Conservation (phyloP, 2,797 vertebrate species). For the Rhodeus uyekii region DNA sequence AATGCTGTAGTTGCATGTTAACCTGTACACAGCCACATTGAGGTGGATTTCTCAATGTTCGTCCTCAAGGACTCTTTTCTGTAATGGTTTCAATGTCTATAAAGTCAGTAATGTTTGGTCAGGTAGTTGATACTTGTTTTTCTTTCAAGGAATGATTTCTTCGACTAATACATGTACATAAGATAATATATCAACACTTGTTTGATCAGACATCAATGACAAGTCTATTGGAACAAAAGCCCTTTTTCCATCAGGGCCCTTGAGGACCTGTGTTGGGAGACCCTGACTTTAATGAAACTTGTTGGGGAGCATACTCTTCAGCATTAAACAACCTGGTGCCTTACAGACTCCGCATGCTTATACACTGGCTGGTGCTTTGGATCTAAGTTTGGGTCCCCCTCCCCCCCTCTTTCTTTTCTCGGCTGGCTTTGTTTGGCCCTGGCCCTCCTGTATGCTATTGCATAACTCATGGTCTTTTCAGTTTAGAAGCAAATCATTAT, state of each 20-base stretch:
- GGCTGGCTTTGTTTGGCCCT: constrained; percentile 61
- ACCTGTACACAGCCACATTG: constrained; percentile 76
- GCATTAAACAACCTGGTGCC: constrained; percentile 84
- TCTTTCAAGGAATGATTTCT: constrained; percentile 50
- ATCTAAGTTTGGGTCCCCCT: constrained; percentile 73
- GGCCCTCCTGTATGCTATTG: constrained; percentile 70
- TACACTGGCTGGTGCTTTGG: constrained; percentile 83
- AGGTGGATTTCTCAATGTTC: constrained; percentile 76
- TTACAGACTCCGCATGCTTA: constrained; percentile 85
- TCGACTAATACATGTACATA: constrained; percentile 72
- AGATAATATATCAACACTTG: constrained; percentile 71
- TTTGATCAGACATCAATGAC: constrained; percentile 64
- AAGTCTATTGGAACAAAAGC: constrained; percentile 77
- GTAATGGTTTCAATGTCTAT: constrained; percentile 69
- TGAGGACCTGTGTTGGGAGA: constrained; percentile 76
- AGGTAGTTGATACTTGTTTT: constrained; percentile 34
- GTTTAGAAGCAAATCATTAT: constrained; percentile 17
- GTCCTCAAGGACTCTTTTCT: constrained; percentile 76
- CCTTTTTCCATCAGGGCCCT: constrained; percentile 75
- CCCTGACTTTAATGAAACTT: constrained; percentile 69
- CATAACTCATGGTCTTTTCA: constrained; percentile 49
- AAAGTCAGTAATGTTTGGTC: constrained; percentile 48
- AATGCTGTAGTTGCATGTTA: constrained; percentile 81
- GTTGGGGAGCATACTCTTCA: constrained; percentile 80
- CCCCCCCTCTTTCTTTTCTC: constrained; percentile 44